Base-by-base conservation (phyloP, 2,888 invertebrate species). In the Parascotia fuliginaria region DNA sequence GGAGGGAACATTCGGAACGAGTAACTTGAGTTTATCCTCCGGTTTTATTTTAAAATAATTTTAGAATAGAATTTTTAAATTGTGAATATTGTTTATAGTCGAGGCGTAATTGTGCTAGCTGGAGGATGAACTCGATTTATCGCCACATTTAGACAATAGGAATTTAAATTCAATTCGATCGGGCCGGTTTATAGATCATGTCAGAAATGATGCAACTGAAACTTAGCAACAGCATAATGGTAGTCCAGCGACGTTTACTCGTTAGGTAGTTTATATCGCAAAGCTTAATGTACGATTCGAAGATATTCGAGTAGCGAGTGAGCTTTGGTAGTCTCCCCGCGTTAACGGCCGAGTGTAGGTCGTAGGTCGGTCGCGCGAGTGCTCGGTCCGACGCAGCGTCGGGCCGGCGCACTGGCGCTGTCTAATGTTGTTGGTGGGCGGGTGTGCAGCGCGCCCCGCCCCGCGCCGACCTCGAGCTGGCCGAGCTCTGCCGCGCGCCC, bases 391-490 rank as follows among this genome's bases (percentile, higher is more conserved):
- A 40, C 44, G 13, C 11, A 0, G 27, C 13, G 60, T 44, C 46
- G 51, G 24, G 51, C 49, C 50, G 48, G 11, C 34, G 33, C 60
- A 29, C 45, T 40, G 16, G 52, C 50, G 53, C 44, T 37, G 36
- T 29, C 62, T 71, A 70, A 70, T 65, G 59, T 33, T 43, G 54
- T 60, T 58, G 60, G 66, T 70, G 61, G 61, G 66, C 63, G 62
- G 54, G 55, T 55, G 52, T 51, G 63, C 66, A 56, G 60, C 53
- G 52, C 16, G 58, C 55, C 38, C 53, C 51, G 58, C 47, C 59
- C 58, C 54, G 51, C 52, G 40, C 47, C 43, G 42, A 51, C 53
- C 44, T 52, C 48, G 56, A 63, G 60, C 58, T 56, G 28, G 5
- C 16, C 19, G 59, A 64, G 55, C 50, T 53, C 53, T 52, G 19